Evolutionary conservation across 2,888 invertebrate genomes (phyloP), one percentile per base, ranked within the genome.

Genomic region (Pantelozetes paolii): DNA sequence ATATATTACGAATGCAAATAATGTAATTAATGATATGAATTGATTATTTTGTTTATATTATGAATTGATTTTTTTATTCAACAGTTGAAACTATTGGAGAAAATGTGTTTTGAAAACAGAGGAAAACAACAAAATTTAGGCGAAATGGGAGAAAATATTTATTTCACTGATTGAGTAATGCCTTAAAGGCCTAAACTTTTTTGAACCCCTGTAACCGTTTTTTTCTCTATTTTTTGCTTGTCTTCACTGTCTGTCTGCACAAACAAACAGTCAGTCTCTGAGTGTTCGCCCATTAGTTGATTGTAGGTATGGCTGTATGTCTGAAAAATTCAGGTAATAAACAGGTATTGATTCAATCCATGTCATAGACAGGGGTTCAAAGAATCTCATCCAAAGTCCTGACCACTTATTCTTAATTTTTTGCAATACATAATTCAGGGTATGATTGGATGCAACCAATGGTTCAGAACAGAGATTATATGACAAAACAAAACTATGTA

Each of bases 201-300:
- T 13, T 67, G 67, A 67, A 67, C 67, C 67, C 67, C 40, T 67
- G 67, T 57, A 57, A 67, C 67, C 67, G 67, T 67, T 67, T 67
- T 67, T 67, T 36, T 20, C 28, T 23, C 36, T 36, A 36, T 67
- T 67, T 67, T 67, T 67, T 67, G 32, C 42, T 67, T 67, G 67
- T 67, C 67, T 67, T 67, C 67, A 67, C 67, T 67, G 67, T 67
- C 67, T 67, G 67, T 67, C 67, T 67, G 67, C 67, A 67, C 67
- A 67, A 67, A 67, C 67, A 67, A 67, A 67, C 67, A 67, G 40
- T 36, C 36, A 30, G 57, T 18, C 30, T 2, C 48, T 32, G 2
- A 30, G 59, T 28, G 30, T 67, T 67, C 40, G 67, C 67, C 67
- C 67, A 67, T 67, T 67, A 67, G 67, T 23, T 67, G 67, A 67